Percentiles rank a stretch among this genome's conserved stretches.
Evolutionary conservation across 2,888 invertebrate genomes (phyloP).

Genomic region (Xestoiulus laeticollis): DNA sequence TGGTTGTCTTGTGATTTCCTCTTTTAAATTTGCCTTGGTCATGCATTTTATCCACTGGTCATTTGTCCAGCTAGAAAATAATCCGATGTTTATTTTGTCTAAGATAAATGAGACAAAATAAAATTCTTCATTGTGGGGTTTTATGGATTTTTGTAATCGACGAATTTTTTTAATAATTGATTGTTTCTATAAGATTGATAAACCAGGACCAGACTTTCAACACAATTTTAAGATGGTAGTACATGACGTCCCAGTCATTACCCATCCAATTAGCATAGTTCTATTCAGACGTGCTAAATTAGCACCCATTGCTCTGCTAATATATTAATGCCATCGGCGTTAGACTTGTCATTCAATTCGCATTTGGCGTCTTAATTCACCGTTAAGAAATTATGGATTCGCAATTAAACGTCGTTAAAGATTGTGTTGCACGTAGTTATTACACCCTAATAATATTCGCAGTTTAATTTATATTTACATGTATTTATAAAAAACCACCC

Average conservation of each 20-base stretch:
- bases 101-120: no score
- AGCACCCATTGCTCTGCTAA: not conserved
- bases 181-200: no score
- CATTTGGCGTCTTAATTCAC: not conserved
- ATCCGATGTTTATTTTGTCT: no score
- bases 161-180: no score
- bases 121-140: no score
- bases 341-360: not conserved
- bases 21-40: no score
- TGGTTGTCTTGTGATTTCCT: no score
- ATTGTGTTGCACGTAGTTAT: not conserved
- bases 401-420: not conserved
- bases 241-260: not conserved
- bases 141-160: no score
- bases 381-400: slow-evolving; percentile 21
- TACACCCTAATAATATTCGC: not conserved
- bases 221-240: not conserved
- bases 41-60: no score
- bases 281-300: not conserved
- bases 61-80: no score
- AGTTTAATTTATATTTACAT: not conserved
- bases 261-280: not conserved
- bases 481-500: not conserved
- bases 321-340: not conserved
- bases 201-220: no score